These are phyloP conservation scores for Hirtodrosophila trivittata DNA, from an alignment of 2,888 invertebrate species.

Conservation along the genomic window DNA sequence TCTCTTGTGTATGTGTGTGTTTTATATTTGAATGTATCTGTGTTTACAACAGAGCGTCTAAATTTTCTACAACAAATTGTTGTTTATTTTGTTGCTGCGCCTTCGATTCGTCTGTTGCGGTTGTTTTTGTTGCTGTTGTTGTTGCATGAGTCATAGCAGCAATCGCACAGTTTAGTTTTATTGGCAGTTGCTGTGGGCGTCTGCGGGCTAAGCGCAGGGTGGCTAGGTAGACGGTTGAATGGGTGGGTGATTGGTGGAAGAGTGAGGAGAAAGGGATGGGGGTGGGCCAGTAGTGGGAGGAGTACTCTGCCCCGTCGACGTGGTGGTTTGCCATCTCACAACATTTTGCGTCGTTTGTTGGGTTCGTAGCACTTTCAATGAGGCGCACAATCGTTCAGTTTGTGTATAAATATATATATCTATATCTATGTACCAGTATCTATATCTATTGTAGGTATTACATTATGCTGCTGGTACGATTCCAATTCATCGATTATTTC, in stretches of 20 bases:
- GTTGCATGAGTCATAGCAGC: constrained; percentile 75
- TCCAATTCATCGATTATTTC: constrained; percentile 71
- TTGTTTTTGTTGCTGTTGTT: constrained; percentile 50
- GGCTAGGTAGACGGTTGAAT: constrained; percentile 34
- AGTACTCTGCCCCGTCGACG: constrained; percentile 33
- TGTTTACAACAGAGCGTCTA: constrained; percentile 71
- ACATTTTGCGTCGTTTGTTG: constrained; percentile 59
- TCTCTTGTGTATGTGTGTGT: constrained; percentile 22
- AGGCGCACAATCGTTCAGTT: constrained; percentile 67
- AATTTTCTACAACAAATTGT: constrained; percentile 77
- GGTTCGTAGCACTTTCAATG: constrained; percentile 77
- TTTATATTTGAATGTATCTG: constrained; percentile 34
- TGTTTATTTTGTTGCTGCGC: constrained; percentile 63
- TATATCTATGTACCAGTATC: constrained; percentile 29
- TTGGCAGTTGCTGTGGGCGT: constrained; percentile 71
- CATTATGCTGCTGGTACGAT: constrained; percentile 45
- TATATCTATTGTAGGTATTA: constrained; percentile 31
- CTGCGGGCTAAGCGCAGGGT: constrained; percentile 44
- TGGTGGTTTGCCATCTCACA: constrained; percentile 58
- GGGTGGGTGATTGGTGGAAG: not conserved
- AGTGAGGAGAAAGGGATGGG: constrained; percentile 2
- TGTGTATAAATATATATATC: constrained; percentile 24
- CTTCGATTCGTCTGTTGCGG: constrained; percentile 60
- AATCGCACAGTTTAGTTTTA: constrained; percentile 74
- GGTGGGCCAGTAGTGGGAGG: constrained; percentile 2